Percentiles rank a stretch among this genome's conserved stretches.
Conservation (phyloP, 2,888 invertebrate genomes). For the Cenopis cana region DNA sequence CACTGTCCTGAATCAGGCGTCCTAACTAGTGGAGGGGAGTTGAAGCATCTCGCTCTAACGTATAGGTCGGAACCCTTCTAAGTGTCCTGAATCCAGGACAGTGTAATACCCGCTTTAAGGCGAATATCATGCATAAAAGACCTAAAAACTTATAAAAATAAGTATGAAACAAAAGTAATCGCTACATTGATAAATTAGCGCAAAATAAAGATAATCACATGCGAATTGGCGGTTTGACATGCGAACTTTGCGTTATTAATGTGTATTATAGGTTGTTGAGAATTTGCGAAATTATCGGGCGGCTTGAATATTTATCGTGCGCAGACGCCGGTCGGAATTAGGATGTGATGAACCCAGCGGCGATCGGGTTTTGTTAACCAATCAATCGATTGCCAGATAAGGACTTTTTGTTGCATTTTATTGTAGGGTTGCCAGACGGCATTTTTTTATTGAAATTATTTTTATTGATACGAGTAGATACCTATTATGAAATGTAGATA, state of each 20-base stretch:
- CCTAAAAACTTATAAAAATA: constrained; percentile 50
- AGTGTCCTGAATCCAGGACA: too few relatives aligned
- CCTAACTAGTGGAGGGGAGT: too few relatives aligned
- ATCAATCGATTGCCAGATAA: constrained; percentile 39
- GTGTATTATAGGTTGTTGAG: constrained; percentile 81
- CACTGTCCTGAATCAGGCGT: too few relatives aligned
- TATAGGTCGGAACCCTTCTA: too few relatives aligned
- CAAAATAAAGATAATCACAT: constrained; percentile 82
- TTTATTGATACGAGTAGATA: too few relatives aligned
- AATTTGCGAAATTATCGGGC: constrained; percentile 81
- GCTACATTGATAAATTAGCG: constrained; percentile 73
- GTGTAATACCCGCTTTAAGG: too few relatives aligned
- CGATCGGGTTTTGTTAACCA: constrained; percentile 35
- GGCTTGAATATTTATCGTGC: constrained; percentile 78
- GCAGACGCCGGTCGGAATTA: constrained; percentile 46
- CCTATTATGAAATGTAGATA: too few relatives aligned
- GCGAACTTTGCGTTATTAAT: constrained; percentile 78
- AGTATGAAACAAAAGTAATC: constrained; percentile 57
- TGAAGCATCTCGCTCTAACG: too few relatives aligned
- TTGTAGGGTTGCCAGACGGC: constrained; percentile 21
- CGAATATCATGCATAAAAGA: not conserved
- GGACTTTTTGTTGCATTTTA: constrained; percentile 18
- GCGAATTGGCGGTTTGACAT: constrained; percentile 80
- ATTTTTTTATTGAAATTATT: too few relatives aligned
- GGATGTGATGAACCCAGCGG: constrained; percentile 47